Conservation (phyloP, 1,140 invertebrate genomes). For the Polypedilum vanderplanki region DNA sequence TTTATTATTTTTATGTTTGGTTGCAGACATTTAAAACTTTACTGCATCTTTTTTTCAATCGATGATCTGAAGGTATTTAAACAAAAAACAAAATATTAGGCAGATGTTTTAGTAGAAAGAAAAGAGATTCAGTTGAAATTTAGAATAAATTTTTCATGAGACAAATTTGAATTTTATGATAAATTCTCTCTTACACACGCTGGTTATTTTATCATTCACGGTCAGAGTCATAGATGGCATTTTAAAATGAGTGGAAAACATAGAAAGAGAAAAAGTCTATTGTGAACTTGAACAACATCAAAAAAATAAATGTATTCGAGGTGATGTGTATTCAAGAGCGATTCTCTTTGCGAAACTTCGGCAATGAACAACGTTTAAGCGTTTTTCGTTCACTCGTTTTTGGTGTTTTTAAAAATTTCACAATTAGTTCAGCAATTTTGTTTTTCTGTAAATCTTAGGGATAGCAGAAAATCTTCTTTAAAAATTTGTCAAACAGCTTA, state of each 20-base stretch:
- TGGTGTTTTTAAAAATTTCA: background rate
- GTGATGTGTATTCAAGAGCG: slow-evolving; percentile 9
- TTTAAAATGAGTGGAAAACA: background rate
- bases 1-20: background rate
- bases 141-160: background rate
- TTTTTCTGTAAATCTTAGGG: background rate
- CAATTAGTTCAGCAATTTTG: background rate
- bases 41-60: background rate
- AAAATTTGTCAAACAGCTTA: background rate
- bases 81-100: background rate
- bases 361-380: background rate
- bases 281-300: slow-evolving; percentile 17
- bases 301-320: background rate
- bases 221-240: slow-evolving; percentile 4
- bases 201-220: background rate
- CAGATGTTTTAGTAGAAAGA: slow-evolving; percentile 7
- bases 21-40: background rate
- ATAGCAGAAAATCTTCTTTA: background rate
- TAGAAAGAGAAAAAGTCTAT: background rate
- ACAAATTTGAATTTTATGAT: background rate
- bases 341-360: background rate
- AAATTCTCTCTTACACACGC: background rate
- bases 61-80: background rate
- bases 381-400: background rate
- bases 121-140: too few species aligned